Evolutionary conservation across 2,113 vertebrate genomes (phyloP).

Genomic region (Globicephala melas): DNA sequence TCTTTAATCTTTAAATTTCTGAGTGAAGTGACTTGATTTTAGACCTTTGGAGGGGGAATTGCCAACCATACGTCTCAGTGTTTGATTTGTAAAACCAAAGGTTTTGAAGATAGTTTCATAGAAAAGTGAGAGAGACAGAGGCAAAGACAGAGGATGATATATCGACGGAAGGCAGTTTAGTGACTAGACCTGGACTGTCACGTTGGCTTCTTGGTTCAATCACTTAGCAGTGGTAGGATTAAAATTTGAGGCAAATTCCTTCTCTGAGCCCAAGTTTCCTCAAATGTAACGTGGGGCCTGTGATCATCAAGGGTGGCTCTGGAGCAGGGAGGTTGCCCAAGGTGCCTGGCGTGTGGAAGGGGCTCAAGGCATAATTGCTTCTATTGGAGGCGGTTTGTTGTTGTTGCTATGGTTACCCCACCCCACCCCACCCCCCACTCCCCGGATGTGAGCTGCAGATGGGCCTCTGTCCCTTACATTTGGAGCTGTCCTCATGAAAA

Average conservation of each 20-base stretch:
- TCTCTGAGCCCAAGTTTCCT: background rate
- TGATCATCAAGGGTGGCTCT: background rate
- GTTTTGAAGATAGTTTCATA: background rate
- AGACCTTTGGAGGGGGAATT: background rate
- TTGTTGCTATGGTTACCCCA: background rate
- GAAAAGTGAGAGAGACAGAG: background rate
- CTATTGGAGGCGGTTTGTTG: background rate
- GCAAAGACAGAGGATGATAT: background rate
- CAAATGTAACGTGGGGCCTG: background rate
- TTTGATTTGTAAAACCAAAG: background rate
- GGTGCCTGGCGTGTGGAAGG: background rate
- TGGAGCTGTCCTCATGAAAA: slow-evolving; percentile 48
- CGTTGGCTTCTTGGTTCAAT: background rate
- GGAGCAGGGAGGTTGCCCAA: background rate
- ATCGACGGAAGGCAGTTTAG: background rate
- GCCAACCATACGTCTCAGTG: background rate
- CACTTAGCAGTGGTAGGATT: background rate
- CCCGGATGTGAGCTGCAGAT: background rate
- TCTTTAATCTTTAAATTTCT: background rate
- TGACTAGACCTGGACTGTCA: background rate
- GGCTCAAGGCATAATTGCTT: background rate
- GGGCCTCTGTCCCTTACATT: slow-evolving; percentile 12
- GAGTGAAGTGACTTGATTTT: background rate
- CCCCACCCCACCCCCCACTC: accelerated
- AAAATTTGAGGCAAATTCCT: background rate